These are phyloP conservation scores for Polyploca ridens DNA, from an alignment of 2,888 invertebrate species.

Conservation along the genomic window DNA sequence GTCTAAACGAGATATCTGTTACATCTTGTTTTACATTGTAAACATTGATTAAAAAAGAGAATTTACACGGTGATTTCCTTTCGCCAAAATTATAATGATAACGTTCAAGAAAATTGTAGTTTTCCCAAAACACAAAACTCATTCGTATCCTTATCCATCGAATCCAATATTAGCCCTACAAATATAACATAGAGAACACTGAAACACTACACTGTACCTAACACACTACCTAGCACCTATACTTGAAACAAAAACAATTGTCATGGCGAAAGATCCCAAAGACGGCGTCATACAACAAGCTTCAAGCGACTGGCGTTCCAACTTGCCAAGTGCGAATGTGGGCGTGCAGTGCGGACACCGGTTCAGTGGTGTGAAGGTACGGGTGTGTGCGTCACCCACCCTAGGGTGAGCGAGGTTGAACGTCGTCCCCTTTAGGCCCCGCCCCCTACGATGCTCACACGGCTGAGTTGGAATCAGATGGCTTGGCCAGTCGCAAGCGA, in stretches of 20 bases:
- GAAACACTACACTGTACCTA: conserved; percentile 12
- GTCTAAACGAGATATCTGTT: too few species aligned
- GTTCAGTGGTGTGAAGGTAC: background rate
- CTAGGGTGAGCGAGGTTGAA: conserved; percentile 43
- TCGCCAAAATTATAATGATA: background rate
- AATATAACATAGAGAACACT: conserved; percentile 32
- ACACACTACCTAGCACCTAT: conserved; percentile 3
- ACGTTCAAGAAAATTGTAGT: background rate
- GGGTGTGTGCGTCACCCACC: conserved; percentile 13
- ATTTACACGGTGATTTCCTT: background rate
- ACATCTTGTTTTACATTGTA: too few species aligned
- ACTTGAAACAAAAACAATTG: conserved; percentile 6
- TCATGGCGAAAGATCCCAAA: conserved; percentile 26
- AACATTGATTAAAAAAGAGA: too few species aligned
- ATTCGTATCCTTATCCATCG: background rate
- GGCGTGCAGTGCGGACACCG: background rate
- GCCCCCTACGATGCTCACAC: conserved; percentile 80
- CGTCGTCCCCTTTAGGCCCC: conserved; percentile 63
- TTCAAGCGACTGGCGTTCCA: conserved; percentile 11
- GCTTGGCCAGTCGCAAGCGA: conserved; percentile 82
- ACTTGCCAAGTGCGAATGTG: conserved; percentile 9
- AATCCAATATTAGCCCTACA: conserved; percentile 19
- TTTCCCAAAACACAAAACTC: background rate
- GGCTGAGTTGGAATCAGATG: conserved; percentile 84
- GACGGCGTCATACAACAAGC: conserved; percentile 32